A percentile compares a stretch with the other conserved stretches of the same genome.
These are phyloP conservation scores for Erebia palarica DNA, from an alignment of 2,888 invertebrate genomes.

Conservation along the genomic window DNA sequence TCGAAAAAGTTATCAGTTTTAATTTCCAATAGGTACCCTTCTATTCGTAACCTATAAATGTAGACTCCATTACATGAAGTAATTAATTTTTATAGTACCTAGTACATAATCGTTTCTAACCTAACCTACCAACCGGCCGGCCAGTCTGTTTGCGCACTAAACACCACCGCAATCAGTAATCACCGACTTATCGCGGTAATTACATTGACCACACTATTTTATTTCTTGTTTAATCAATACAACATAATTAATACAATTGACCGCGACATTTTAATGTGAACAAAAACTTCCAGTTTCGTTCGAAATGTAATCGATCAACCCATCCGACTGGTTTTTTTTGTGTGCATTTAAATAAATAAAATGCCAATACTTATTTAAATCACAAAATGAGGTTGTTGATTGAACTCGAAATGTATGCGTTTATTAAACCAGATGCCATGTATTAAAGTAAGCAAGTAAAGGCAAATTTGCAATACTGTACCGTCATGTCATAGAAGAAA, in stretches of 20 bases:
- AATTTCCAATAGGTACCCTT: not conserved
- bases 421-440: not conserved
- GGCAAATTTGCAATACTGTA: not conserved
- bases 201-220: slow-evolving; percentile 43
- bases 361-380: slow-evolving; percentile 39
- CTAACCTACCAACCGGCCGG: slow-evolving; percentile 2
- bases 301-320: slow-evolving; percentile 32
- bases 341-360: slow-evolving; percentile 28
- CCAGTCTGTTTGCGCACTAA: slow-evolving; percentile 9
- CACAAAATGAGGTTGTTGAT: slow-evolving; percentile 19
- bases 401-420: slow-evolving; percentile 16
- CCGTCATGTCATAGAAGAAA: no score
- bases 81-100: slow-evolving; percentile 6
- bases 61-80: not conserved
- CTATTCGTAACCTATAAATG: not conserved
- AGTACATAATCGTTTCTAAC: slow-evolving; percentile 10
- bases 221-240: slow-evolving; percentile 36
- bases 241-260: slow-evolving; percentile 51
- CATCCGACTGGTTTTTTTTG: slow-evolving; percentile 35
- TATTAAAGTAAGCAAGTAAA: not conserved
- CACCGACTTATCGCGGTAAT: slow-evolving; percentile 37
- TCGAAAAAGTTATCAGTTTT: not conserved
- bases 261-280: slow-evolving; percentile 49
- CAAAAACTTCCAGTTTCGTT: slow-evolving; percentile 38
- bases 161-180: slow-evolving; percentile 27